A percentile compares a stretch with the other conserved stretches of the same genome.
Conservation (phyloP, 2,888 invertebrate genomes). For the Hedya salicella region DNA sequence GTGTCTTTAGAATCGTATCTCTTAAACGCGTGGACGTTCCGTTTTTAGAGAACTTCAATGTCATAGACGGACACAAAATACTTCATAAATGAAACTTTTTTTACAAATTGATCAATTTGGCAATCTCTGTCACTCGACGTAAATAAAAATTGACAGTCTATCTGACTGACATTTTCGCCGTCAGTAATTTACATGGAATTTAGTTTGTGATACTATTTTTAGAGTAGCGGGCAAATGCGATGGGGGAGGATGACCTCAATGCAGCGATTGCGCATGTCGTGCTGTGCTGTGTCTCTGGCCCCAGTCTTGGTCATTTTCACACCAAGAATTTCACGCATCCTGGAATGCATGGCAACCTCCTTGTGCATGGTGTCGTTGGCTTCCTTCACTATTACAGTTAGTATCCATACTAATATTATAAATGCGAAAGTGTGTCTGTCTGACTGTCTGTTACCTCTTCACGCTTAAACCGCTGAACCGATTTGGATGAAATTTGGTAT, state of each 20-base stretch:
- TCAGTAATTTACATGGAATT: neutral
- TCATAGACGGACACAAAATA: too few relatives aligned
- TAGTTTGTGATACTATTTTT: neutral
- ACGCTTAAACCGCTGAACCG: neutral
- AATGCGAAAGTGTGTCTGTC: too few relatives aligned
- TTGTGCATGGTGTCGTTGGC: constrained; percentile 11
- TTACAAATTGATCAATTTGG: too few relatives aligned
- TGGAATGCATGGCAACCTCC: constrained; percentile 18
- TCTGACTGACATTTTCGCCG: neutral
- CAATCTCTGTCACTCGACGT: neutral
- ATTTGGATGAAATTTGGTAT: too few relatives aligned
- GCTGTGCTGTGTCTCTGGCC: constrained; percentile 10
- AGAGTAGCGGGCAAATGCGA: neutral
- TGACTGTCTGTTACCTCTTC: too few relatives aligned
- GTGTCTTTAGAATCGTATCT: too few relatives aligned
- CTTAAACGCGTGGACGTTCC: too few relatives aligned
- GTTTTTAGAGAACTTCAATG: too few relatives aligned
- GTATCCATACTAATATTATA: neutral
- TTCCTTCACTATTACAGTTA: constrained; percentile 19
- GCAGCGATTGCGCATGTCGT: constrained; percentile 11
- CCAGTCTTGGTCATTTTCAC: neutral
- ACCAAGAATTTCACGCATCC: constrained; percentile 6
- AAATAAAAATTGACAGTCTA: neutral
- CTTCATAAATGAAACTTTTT: too few relatives aligned
- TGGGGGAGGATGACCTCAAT: constrained; percentile 25